Evolutionary conservation across 2,888 invertebrate species (phyloP).

Genomic region (Hydropsyche betteni): DNA sequence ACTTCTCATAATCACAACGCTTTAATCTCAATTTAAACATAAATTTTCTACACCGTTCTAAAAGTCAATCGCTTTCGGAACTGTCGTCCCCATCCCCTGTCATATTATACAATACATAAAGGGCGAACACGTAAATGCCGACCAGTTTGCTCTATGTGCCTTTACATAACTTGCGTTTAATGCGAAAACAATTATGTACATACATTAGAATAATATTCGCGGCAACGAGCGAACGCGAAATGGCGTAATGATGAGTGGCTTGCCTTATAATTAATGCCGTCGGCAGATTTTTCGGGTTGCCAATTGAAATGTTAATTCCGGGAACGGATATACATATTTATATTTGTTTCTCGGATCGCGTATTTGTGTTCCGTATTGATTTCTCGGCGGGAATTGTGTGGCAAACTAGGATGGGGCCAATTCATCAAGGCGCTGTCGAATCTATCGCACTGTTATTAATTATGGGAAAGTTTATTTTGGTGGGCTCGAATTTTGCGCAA

Average conservation of each 20-base stretch:
- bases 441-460: conserved; percentile 23
- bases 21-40: too few species aligned
- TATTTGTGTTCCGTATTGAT: conserved; percentile 2
- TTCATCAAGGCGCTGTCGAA: conserved; percentile 14
- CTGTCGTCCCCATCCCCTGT: too few species aligned
- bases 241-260: conserved; percentile 13
- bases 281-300: neutral
- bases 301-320: too few species aligned
- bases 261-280: conserved; percentile 4
- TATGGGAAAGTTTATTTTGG: neutral
- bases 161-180: conserved; percentile 12
- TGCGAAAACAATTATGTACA: conserved; percentile 27
- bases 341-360: neutral
- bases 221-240: neutral
- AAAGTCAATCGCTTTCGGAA: too few species aligned
- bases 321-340: neutral
- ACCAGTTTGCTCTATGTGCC: neutral
- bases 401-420: neutral
- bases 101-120: neutral
- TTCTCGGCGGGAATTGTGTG: neutral
- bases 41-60: too few species aligned
- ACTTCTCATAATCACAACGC: too few species aligned
- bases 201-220: conserved; percentile 25
- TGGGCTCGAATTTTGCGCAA: neutral
- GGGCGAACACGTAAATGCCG: conserved; percentile 2